Conservation (phyloP, 2,113 vertebrate species). For the Indicator indicator region DNA sequence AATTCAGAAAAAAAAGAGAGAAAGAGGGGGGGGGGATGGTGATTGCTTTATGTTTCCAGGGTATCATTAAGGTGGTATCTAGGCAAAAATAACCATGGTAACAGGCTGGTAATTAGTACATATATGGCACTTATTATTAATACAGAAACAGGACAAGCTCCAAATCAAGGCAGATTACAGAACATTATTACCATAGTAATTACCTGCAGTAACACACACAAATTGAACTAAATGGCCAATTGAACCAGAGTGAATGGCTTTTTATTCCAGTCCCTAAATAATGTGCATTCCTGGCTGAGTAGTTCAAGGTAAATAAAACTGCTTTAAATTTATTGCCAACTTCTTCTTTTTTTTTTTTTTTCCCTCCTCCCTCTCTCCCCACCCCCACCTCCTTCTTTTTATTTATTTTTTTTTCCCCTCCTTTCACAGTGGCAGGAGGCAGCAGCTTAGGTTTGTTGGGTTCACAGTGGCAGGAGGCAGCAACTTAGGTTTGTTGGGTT, state of each 20-base stretch:
- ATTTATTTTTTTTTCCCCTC: neutral
- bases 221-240: constrained; percentile 81
- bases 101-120: constrained; percentile 76
- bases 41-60: constrained; percentile 74
- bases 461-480: neutral
- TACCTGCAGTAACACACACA: constrained; percentile 78
- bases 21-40: neutral
- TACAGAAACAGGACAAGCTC: constrained; percentile 63
- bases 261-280: constrained; percentile 79
- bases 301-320: constrained; percentile 75
- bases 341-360: neutral
- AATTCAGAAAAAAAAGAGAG: constrained; percentile 36
- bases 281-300: constrained; percentile 74
- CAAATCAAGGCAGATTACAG: constrained; percentile 61
- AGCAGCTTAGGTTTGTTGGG: no score
- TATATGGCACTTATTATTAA: constrained; percentile 53
- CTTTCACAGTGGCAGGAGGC: neutral
- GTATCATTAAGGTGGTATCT: constrained; percentile 71
- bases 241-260: constrained; percentile 79
- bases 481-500: no score
- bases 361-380: neutral
- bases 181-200: constrained; percentile 76
- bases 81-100: constrained; percentile 71
- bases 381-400: no score
- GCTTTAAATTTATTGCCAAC: constrained; percentile 54